Evolutionary conservation across 92 coral and sea anemone genomes (phyloP).

Genomic region (Palythoa caribaeorum): DNA sequence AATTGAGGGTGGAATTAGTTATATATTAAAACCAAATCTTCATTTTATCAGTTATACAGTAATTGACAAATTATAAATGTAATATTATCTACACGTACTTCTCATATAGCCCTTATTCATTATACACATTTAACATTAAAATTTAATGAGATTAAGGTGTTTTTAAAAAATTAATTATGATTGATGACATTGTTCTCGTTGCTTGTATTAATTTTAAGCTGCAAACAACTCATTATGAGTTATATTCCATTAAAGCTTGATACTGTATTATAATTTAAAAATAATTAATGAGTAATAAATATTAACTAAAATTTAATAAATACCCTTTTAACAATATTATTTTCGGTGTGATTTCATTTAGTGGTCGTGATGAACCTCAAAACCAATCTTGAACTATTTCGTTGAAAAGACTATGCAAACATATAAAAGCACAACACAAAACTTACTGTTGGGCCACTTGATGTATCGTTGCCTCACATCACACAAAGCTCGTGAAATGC

Average conservation of each 20-base stretch:
- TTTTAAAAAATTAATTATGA: constrained; percentile 26
- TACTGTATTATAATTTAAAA: constrained; percentile 18
- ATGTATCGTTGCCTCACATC: constrained; percentile 22
- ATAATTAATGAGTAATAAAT: constrained; percentile 24
- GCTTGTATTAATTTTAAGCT: constrained; percentile 27
- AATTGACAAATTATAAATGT: constrained; percentile 30
- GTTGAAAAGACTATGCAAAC: constrained; percentile 30
- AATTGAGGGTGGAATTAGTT: constrained; percentile 16
- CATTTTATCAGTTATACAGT: constrained; percentile 26
- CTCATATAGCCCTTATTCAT: constrained; percentile 26
- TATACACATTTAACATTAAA: constrained; percentile 8
- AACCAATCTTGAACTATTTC: constrained; percentile 22
- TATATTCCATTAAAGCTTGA: constrained; percentile 31
- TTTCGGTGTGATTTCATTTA: constrained; percentile 23
- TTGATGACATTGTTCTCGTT: constrained; percentile 27
- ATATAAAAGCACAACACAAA: constrained; percentile 16
- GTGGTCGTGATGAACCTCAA: constrained; percentile 18
- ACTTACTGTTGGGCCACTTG: constrained; percentile 35
- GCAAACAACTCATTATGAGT: constrained; percentile 33
- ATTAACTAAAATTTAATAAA: constrained; percentile 27
- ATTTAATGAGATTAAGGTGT: constrained; percentile 32
- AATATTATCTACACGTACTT: constrained; percentile 29
- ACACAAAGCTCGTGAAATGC: constrained; percentile 18
- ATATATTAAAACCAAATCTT: constrained; percentile 34
- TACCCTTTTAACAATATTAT: constrained; percentile 18